phyloP scores from a whole-genome alignment of 2,888 invertebrate genomes.

The Lasioglossum villosulum region DNA sequence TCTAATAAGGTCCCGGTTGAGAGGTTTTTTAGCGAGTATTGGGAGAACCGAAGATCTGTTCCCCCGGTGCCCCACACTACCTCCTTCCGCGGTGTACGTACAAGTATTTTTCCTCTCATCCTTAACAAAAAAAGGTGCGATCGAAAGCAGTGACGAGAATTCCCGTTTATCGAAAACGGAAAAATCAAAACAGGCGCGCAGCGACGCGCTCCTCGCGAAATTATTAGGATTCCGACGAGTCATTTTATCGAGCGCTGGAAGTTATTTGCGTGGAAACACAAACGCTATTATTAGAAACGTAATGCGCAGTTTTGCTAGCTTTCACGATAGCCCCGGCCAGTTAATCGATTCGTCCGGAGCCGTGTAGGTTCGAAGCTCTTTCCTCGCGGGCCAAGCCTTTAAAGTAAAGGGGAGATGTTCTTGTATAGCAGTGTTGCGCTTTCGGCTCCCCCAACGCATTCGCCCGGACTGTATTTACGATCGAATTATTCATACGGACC shows the following conservation, averaged over 20 bases:
- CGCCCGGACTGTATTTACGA: background rate
- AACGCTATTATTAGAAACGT: slow-evolving; percentile 29
- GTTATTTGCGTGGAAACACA: slow-evolving; percentile 21
- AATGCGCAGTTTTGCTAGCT: slow-evolving; percentile 32
- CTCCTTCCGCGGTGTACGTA: no score
- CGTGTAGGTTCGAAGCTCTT: slow-evolving; percentile 7
- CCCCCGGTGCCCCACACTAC: no score
- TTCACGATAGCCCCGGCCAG: slow-evolving; percentile 11
- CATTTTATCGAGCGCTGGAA: background rate
- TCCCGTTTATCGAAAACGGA: no score
- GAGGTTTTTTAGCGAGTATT: no score
- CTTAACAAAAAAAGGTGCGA: no score
- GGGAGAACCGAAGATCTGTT: no score
- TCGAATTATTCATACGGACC: background rate
- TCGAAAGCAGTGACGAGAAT: no score
- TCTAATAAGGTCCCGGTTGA: no score
- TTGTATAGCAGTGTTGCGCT: slow-evolving; percentile 5
- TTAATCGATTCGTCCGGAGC: slow-evolving; percentile 41
- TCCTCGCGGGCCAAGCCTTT: slow-evolving; percentile 28
- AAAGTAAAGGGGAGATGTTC: slow-evolving; percentile 52
- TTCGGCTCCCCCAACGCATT: background rate
- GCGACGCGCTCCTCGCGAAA: background rate
- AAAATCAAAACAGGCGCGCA: background rate
- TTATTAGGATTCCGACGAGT: background rate
- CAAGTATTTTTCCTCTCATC: no score